Evolutionary conservation across 2,888 invertebrate species (phyloP).

Genomic region (Noctua janthe): DNA sequence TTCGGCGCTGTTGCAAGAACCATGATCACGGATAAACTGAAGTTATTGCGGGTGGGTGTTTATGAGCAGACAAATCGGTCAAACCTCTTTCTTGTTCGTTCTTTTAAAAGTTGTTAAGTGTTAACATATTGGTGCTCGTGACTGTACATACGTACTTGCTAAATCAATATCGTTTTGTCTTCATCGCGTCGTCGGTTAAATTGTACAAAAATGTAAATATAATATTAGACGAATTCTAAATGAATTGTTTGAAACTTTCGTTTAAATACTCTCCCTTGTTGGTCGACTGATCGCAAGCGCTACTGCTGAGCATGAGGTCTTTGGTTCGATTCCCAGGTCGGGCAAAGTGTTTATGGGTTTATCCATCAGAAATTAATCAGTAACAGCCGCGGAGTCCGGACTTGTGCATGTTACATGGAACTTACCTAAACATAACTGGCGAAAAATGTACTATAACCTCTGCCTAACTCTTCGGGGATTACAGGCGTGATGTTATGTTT

Average conservation of each 20-base stretch:
- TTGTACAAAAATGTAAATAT: neutral
- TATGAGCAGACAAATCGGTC: no score
- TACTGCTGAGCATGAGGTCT: no score
- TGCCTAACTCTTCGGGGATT: neutral
- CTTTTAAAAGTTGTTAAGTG: no score
- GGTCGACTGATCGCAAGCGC: no score
- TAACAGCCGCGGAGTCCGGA: neutral
- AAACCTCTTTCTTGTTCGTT: no score
- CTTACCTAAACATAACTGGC: neutral
- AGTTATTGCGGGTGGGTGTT: no score
- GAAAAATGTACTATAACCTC: no score
- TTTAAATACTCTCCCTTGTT: neutral
- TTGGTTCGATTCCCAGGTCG: neutral
- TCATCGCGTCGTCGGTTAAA: neutral
- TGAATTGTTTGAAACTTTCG: no score
- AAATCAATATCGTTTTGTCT: slow-evolving; percentile 53
- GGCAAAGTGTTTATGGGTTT: neutral
- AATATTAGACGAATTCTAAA: neutral
- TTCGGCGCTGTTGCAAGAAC: no score
- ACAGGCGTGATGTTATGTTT: neutral
- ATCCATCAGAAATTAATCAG: neutral
- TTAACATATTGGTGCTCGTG: no score
- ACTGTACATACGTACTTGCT: neutral
- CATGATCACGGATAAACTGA: no score
- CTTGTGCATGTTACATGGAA: neutral